Percentiles rank a stretch among this genome's conserved stretches.
phyloP scores from a whole-genome alignment of 2,888 invertebrate genomes.

The Drosophila cognata region DNA sequence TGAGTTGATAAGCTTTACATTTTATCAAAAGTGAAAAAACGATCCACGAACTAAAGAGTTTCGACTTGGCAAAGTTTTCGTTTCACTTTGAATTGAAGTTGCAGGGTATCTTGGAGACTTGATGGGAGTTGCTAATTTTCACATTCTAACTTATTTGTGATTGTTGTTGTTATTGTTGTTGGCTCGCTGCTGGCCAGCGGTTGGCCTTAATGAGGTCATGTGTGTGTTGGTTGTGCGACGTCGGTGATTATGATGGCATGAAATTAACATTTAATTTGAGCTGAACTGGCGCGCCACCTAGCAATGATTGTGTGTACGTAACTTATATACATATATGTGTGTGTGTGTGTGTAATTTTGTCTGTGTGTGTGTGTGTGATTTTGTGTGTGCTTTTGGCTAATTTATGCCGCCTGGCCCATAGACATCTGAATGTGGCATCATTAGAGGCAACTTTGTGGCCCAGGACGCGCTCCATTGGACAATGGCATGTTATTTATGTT shows the following conservation, averaged over 20 bases:
- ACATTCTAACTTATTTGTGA: conserved; percentile 50
- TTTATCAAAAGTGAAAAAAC: background rate
- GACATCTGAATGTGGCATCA: conserved; percentile 76
- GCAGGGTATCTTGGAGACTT: conserved; percentile 24
- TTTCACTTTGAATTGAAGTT: background rate
- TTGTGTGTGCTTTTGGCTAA: conserved; percentile 62
- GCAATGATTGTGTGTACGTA: conserved; percentile 34
- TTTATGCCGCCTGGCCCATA: conserved; percentile 67
- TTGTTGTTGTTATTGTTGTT: conserved; percentile 41
- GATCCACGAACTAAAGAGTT: background rate
- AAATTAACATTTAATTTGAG: conserved; percentile 81
- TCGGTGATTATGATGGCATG: conserved; percentile 80
- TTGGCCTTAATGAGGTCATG: conserved; percentile 78
- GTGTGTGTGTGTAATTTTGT: conserved; percentile 13
- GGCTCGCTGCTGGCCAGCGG: conserved; percentile 59
- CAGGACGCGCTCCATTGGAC: conserved; percentile 68
- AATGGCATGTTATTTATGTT: conserved; percentile 80
- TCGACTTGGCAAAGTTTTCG: background rate
- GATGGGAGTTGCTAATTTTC: conserved; percentile 2
- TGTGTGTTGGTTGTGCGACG: conserved; percentile 61
- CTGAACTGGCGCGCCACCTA: conserved; percentile 68
- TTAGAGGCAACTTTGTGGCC: conserved; percentile 77
- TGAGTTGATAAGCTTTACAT: background rate
- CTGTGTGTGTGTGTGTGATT: conserved; percentile 14
- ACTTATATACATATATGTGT: background rate